Evolutionary conservation across 2,888 invertebrate genomes (phyloP).

Genomic region (Drosophila differens): DNA sequence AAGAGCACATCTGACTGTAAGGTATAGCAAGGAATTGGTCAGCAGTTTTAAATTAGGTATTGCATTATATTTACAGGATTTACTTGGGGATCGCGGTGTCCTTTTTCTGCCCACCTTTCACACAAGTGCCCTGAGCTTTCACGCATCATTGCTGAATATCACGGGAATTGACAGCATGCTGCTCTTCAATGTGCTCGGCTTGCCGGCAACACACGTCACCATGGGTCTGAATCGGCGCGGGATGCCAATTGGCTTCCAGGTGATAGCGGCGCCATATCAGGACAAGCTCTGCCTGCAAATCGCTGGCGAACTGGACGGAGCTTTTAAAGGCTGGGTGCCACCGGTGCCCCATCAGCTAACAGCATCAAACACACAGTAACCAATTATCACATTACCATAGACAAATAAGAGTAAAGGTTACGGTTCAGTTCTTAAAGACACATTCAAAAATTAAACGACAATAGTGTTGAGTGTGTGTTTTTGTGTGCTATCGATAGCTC

Average conservation of each 20-base stretch:
- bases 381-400: not conserved
- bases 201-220: conserved; percentile 92
- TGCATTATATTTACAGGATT: conserved; percentile 47
- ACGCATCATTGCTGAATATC: conserved; percentile 87
- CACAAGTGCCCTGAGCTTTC: conserved; percentile 89
- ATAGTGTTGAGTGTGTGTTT: not conserved
- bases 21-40: not conserved
- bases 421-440: conserved; percentile 32
- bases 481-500: conserved; percentile 1
- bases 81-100: conserved; percentile 90
- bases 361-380: not conserved
- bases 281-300: conserved; percentile 93
- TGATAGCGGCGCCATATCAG: conserved; percentile 90
- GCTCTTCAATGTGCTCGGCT: conserved; percentile 87
- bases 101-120: conserved; percentile 91
- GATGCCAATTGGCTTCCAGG: conserved; percentile 92
- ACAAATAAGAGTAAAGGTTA: conserved; percentile 39
- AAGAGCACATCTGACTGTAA: conserved; percentile 69
- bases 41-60: not conserved
- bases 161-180: conserved; percentile 72
- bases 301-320: conserved; percentile 91
- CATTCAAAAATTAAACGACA: conserved; percentile 16
- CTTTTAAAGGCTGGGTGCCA: conserved; percentile 93
- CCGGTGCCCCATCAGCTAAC: conserved; percentile 83
- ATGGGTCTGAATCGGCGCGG: conserved; percentile 87